Percentiles rank a stretch among this genome's conserved stretches.
Evolutionary conservation across 2,888 invertebrate genomes (phyloP).

Genomic region (Euproctis similis): DNA sequence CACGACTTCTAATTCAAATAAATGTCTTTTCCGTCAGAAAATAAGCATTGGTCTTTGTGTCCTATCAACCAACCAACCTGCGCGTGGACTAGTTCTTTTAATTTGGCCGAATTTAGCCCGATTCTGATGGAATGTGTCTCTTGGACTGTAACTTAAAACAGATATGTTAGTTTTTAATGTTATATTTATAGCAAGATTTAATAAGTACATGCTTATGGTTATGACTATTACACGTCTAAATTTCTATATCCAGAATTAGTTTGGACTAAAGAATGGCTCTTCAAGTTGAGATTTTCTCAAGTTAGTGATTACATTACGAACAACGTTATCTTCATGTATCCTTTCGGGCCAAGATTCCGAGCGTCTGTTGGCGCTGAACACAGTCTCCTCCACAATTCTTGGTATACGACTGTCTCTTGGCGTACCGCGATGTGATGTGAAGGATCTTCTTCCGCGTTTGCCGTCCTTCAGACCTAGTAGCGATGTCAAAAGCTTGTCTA

Average conservation of each 20-base stretch:
- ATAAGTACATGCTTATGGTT: no score
- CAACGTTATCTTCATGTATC: constrained; percentile 58
- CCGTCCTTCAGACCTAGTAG: constrained; percentile 70
- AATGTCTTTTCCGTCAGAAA: no score
- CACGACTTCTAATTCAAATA: no score
- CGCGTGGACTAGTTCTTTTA: no score
- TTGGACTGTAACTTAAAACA: no score
- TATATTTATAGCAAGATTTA: no score
- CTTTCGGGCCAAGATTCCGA: constrained; percentile 64
- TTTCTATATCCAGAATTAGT: constrained; percentile 21
- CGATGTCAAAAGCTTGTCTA: constrained; percentile 79
- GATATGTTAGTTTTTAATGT: no score
- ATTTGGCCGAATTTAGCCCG: no score
- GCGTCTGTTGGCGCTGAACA: constrained; percentile 32
- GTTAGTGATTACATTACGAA: constrained; percentile 55
- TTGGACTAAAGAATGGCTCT: constrained; percentile 60
- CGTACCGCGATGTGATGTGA: constrained; percentile 50
- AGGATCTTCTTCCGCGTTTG: constrained; percentile 39
- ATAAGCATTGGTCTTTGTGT: no score
- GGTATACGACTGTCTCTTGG: constrained; percentile 51
- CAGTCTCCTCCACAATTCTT: constrained; percentile 28
- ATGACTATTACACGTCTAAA: no score
- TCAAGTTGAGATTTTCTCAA: constrained; percentile 50
- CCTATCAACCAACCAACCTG: no score
- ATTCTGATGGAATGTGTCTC: no score